These are phyloP conservation scores for Battus philenor DNA, from an alignment of 1,140 invertebrate genomes.

Conservation along the genomic window DNA sequence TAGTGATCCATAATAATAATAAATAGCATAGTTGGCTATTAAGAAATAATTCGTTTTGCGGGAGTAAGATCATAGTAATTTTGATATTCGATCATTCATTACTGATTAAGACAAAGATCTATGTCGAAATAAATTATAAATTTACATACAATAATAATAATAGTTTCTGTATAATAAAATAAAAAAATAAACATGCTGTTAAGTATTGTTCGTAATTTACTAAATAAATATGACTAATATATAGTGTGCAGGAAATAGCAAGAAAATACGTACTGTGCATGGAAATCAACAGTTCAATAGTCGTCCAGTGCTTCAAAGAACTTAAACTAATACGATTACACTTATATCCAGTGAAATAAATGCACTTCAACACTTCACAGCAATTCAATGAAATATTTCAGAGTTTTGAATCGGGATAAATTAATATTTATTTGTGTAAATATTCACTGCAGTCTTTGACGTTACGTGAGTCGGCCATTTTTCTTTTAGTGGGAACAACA, in stretches of 20 bases:
- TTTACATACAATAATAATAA: not conserved
- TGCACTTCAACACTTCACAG: slow-evolving; percentile 33
- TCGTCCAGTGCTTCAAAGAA: slow-evolving; percentile 31
- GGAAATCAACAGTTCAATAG: slow-evolving; percentile 40
- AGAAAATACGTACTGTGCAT: slow-evolving; percentile 55
- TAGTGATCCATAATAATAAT: too few relatives aligned
- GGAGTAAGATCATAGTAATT: too few relatives aligned
- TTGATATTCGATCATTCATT: too few relatives aligned
- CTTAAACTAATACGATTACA: slow-evolving; percentile 22
- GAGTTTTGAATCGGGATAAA: slow-evolving; percentile 34
- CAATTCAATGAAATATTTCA: slow-evolving; percentile 30
- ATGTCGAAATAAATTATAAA: not conserved
- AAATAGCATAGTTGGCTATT: too few relatives aligned
- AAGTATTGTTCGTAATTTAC: not conserved
- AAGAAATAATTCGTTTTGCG: too few relatives aligned
- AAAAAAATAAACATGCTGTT: not conserved
- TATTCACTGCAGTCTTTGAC: slow-evolving; percentile 57
- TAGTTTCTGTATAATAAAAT: not conserved
- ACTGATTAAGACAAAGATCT: too few relatives aligned
- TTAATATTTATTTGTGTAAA: slow-evolving; percentile 48
- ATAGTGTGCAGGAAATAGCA: slow-evolving; percentile 20
- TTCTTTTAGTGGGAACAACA: slow-evolving; percentile 50
- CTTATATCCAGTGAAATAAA: slow-evolving; percentile 22
- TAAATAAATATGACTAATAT: slow-evolving; percentile 3
- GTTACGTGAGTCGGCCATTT: slow-evolving; percentile 64